phyloP scores from a whole-genome alignment of 2,888 invertebrate genomes.

The Itoplectis maculator region DNA sequence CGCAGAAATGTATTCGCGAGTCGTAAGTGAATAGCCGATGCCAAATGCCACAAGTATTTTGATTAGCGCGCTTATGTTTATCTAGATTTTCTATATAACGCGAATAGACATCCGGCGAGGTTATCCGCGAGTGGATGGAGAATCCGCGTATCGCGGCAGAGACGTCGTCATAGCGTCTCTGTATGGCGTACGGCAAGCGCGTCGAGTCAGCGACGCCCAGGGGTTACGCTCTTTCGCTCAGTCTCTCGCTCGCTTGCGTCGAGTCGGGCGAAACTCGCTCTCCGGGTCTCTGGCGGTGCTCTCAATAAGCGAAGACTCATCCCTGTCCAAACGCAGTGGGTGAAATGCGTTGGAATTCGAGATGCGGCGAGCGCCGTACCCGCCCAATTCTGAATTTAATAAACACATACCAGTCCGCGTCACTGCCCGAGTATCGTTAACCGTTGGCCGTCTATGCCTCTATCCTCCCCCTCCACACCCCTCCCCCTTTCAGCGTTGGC shows the following conservation, averaged over 20 bases:
- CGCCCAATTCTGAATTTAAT: slow-evolving; percentile 79
- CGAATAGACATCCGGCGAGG: too few relatives aligned
- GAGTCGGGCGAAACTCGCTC: neutral
- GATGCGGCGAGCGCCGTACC: slow-evolving; percentile 56
- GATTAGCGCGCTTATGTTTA: neutral
- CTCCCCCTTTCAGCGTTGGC: slow-evolving; percentile 2
- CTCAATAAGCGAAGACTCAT: slow-evolving; percentile 29
- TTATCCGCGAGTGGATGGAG: too few relatives aligned
- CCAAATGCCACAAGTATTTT: neutral
- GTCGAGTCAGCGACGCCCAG: slow-evolving; percentile 4
- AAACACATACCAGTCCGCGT: slow-evolving; percentile 76
- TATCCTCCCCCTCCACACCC: slow-evolving; percentile 14
- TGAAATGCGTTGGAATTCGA: slow-evolving; percentile 72
- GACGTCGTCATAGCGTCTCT: neutral
- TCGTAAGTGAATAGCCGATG: neutral
- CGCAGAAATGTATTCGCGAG: neutral
- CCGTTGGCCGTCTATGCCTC: slow-evolving; percentile 28
- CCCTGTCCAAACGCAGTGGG: slow-evolving; percentile 35
- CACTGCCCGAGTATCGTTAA: slow-evolving; percentile 42
- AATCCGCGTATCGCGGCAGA: too few relatives aligned
- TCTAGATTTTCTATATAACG: neutral
- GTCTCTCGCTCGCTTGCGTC: too few relatives aligned
- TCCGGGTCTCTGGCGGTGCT: neutral
- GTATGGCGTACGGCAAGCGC: neutral
- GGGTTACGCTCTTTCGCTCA: too few relatives aligned